A percentile compares a stretch with the other conserved stretches of the same genome.
Evolutionary conservation across 2,888 invertebrate species (phyloP).

Genomic region (Drosophila sordidula): DNA sequence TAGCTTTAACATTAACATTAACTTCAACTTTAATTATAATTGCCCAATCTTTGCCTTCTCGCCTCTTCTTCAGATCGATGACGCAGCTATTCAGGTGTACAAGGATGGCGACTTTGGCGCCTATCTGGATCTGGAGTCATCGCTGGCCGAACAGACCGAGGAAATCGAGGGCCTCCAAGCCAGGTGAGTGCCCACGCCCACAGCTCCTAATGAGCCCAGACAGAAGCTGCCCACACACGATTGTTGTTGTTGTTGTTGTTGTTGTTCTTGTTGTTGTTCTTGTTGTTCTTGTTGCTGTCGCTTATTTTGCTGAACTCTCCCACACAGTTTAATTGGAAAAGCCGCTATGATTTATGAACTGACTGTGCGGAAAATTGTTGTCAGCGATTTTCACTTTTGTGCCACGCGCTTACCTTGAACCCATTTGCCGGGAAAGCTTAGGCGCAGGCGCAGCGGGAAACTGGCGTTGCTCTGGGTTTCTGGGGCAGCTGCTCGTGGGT

Average conservation of each 20-base stretch:
- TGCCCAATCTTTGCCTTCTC: slow-evolving; percentile 36
- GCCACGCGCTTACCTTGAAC: slow-evolving; percentile 59
- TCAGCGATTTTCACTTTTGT: slow-evolving; percentile 60
- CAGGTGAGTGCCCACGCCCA: slow-evolving; percentile 88
- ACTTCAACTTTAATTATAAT: slow-evolving; percentile 67
- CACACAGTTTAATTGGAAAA: slow-evolving; percentile 36
- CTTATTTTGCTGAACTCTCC: slow-evolving; percentile 12
- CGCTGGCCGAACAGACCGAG: slow-evolving; percentile 98
- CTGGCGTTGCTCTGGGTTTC: slow-evolving; percentile 60
- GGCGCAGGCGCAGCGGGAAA: slow-evolving; percentile 5
- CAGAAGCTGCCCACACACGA: slow-evolving; percentile 32
- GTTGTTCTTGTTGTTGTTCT: background rate
- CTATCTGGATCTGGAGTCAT: slow-evolving; percentile 98
- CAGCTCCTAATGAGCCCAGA: slow-evolving; percentile 47
- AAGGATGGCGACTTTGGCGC: slow-evolving; percentile 98
- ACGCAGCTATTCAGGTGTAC: slow-evolving; percentile 98
- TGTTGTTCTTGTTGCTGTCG: background rate
- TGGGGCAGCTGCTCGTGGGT: slow-evolving; percentile 73
- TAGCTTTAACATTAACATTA: slow-evolving; percentile 28
- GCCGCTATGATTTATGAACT: slow-evolving; percentile 29
- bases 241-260: slow-evolving; percentile 1
- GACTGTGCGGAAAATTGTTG: slow-evolving; percentile 17
- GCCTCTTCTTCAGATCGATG: slow-evolving; percentile 92
- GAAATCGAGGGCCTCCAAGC: slow-evolving; percentile 98
- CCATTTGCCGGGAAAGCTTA: slow-evolving; percentile 41